phyloP scores from a whole-genome alignment of 1,140 invertebrate genomes.

The Nasonia giraulti region DNA sequence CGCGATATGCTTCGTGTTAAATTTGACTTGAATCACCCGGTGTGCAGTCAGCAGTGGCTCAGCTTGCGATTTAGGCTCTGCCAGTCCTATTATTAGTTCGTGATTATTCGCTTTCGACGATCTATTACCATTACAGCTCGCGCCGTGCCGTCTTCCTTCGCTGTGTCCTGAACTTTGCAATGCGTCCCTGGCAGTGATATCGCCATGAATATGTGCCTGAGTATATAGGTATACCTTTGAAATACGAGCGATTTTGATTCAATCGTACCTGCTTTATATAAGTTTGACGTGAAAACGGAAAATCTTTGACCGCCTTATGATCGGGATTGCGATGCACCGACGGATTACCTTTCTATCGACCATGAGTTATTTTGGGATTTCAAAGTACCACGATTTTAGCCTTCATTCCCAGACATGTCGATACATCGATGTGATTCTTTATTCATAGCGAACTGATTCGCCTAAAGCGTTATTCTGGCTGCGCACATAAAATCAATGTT shows the following conservation, averaged over 20 bases:
- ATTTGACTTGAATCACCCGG: slow-evolving; percentile 69
- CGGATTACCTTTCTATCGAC: neutral
- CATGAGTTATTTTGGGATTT: neutral
- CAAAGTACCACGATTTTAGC: neutral
- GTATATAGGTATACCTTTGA: neutral
- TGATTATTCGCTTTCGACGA: slow-evolving; percentile 62
- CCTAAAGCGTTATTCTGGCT: no score
- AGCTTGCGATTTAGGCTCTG: slow-evolving; percentile 57
- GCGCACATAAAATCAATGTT: no score
- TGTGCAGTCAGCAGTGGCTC: neutral
- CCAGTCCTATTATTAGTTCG: slow-evolving; percentile 67
- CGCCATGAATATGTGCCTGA: neutral
- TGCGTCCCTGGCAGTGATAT: slow-evolving; percentile 24
- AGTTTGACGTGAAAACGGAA: neutral
- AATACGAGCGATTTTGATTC: slow-evolving; percentile 5
- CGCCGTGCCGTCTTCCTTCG: neutral
- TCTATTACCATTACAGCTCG: slow-evolving; percentile 57
- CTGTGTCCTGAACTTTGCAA: slow-evolving; percentile 51
- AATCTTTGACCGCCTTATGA: neutral
- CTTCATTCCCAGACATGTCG: neutral
- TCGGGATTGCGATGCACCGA: neutral
- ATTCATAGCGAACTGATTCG: neutral
- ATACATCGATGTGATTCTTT: neutral
- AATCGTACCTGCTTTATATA: neutral
- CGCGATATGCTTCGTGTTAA: slow-evolving; percentile 67